Percentiles rank a stretch among this genome's conserved stretches.
Evolutionary conservation across 1,140 invertebrate genomes (phyloP).

Genomic region (Neuroterus valhalla): DNA sequence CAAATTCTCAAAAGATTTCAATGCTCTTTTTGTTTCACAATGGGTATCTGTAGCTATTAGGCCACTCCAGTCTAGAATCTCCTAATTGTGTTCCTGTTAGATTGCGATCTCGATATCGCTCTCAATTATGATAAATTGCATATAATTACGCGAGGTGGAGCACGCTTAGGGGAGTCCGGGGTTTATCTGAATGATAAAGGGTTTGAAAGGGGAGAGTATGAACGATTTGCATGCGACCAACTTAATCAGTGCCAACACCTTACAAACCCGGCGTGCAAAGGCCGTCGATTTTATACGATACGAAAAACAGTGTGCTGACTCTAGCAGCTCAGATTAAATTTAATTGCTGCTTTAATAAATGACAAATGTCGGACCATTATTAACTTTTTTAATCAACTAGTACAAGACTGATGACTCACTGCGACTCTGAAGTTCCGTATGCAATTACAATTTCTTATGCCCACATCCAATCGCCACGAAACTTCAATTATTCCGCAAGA

Average conservation of each 20-base stretch:
- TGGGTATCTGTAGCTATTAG: background rate
- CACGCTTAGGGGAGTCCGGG: constrained; percentile 45
- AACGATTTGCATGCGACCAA: constrained; percentile 67
- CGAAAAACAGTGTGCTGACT: background rate
- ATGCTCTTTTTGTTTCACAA: too few relatives aligned
- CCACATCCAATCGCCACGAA: background rate
- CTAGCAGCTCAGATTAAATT: constrained; percentile 9
- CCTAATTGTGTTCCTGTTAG: constrained; percentile 52
- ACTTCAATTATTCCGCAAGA: background rate
- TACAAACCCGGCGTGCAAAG: constrained; percentile 37
- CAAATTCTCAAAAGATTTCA: too few relatives aligned
- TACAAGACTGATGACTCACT: constrained; percentile 16
- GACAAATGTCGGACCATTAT: constrained; percentile 5
- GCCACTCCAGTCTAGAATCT: constrained; percentile 45
- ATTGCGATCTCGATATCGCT: constrained; percentile 53
- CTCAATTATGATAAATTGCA: constrained; percentile 64
- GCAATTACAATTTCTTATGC: constrained; percentile 11
- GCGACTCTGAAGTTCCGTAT: background rate
- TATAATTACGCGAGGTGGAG: constrained; percentile 56
- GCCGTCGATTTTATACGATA: constrained; percentile 20
- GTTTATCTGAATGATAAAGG: constrained; percentile 52
- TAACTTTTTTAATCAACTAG: background rate
- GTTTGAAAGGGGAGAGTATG: constrained; percentile 40
- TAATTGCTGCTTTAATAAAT: constrained; percentile 23
- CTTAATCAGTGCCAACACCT: constrained; percentile 67